phyloP scores from a whole-genome alignment of 2,113 vertebrate genomes.

The Ondatra zibethicus region DNA sequence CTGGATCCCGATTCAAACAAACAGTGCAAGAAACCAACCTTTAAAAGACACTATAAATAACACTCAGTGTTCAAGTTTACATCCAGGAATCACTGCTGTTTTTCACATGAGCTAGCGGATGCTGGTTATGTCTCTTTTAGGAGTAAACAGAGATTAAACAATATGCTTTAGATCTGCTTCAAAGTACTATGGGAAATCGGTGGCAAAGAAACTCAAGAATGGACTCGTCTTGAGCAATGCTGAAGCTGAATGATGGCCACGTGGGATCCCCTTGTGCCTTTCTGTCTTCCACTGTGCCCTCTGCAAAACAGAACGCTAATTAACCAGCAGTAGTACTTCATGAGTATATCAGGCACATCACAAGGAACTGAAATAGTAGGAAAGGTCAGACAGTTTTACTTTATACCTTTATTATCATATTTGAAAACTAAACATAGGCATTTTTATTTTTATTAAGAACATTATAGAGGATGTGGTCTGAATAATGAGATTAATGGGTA shows the following conservation, averaged over 20 bases:
- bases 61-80: not conserved
- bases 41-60: constrained; percentile 53
- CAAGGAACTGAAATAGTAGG: not conserved
- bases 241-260: not conserved
- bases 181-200: not conserved
- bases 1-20: constrained; percentile 14
- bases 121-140: not conserved
- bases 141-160: not conserved
- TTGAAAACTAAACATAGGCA: not conserved
- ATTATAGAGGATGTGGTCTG: not conserved
- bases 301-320: constrained; percentile 15
- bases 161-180: not conserved
- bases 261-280: not conserved
- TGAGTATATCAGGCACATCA: not conserved
- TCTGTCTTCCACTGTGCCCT: not conserved
- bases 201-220: not conserved
- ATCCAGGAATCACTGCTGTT: not conserved
- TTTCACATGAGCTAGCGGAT: not conserved
- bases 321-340: not conserved
- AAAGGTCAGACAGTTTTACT: not conserved
- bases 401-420: not conserved
- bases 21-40: constrained; percentile 15
- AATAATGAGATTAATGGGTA: not conserved
- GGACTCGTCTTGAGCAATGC: not conserved
- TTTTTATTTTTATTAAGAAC: constrained; percentile 42